Evolutionary conservation across 2,797 vertebrate species (phyloP).

Genomic region (Agapornis canus): DNA sequence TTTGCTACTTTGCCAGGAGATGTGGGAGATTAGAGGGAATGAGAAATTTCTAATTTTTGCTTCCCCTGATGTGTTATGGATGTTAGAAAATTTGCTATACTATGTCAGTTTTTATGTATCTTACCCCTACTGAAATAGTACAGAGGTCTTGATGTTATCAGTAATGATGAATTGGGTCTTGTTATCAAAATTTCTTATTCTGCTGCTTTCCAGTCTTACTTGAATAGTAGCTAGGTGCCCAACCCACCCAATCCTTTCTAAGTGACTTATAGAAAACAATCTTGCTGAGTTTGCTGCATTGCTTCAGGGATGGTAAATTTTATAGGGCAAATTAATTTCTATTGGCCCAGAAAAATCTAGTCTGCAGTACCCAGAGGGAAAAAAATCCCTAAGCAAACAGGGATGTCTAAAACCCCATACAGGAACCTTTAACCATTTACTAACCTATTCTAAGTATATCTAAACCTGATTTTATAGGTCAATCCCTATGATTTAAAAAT

Average conservation of each 20-base stretch:
- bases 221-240: slow-evolving; percentile 24
- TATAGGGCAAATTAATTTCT: slow-evolving; percentile 18
- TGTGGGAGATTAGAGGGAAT: neutral
- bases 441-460: neutral
- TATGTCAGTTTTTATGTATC: neutral
- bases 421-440: neutral
- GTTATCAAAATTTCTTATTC: neutral
- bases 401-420: neutral
- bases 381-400: neutral
- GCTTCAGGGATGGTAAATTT: slow-evolving; percentile 36
- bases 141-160: slow-evolving; percentile 12
- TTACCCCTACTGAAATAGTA: neutral
- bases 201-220: slow-evolving; percentile 23
- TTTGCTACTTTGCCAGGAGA: neutral
- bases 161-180: neutral
- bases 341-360: neutral
- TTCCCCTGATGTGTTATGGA: neutral
- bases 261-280: slow-evolving; percentile 17
- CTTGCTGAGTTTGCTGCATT: slow-evolving; percentile 31
- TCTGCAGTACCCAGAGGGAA: neutral
- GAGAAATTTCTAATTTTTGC: neutral
- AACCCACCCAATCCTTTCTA: slow-evolving; percentile 8
- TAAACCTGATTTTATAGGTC: neutral
- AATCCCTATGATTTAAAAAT: neutral
- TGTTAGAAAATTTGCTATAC: neutral